phyloP scores from a whole-genome alignment of 2,113 vertebrate genomes.

The Oplegnathus fasciatus region DNA sequence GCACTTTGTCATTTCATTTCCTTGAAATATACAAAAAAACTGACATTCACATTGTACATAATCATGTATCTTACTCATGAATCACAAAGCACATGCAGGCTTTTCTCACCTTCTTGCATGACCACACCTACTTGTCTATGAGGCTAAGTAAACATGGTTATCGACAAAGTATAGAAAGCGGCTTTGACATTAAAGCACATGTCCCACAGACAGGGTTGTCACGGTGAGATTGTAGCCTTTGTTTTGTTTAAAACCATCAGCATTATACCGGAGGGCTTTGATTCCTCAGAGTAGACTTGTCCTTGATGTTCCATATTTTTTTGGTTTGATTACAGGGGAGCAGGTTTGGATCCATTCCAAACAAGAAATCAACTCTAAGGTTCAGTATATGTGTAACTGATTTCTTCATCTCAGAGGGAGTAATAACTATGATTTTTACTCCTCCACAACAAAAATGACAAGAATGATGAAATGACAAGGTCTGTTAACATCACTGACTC shows the following conservation, averaged over 20 bases:
- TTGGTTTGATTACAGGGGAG: constrained; percentile 1
- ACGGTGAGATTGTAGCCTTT: constrained; percentile 13
- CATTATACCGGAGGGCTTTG: constrained; percentile 35
- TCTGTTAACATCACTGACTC: not conserved
- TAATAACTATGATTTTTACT: not conserved
- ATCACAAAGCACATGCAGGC: not conserved
- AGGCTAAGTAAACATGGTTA: constrained; percentile 42
- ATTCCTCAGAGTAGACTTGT: constrained; percentile 37
- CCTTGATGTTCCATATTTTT: constrained; percentile 26
- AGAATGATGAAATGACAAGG: not conserved
- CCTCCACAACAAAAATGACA: not conserved
- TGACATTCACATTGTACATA: not conserved
- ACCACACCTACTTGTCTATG: not conserved
- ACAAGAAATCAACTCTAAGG: not conserved
- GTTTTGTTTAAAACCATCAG: constrained; percentile 27
- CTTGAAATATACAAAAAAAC: constrained; percentile 17
- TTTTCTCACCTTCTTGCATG: constrained; percentile 12
- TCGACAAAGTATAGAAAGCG: not conserved
- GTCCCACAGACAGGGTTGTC: constrained; percentile 2
- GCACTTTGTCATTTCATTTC: not conserved
- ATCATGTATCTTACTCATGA: not conserved
- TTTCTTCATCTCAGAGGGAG: not conserved
- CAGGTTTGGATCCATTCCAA: not conserved
- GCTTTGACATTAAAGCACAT: constrained; percentile 51
- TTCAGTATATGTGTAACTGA: not conserved